A percentile compares a stretch with the other conserved stretches of the same genome.
These are phyloP conservation scores for Lamellibrachia luymesi DNA, from an alignment of 1,140 invertebrate species.

Conservation along the genomic window DNA sequence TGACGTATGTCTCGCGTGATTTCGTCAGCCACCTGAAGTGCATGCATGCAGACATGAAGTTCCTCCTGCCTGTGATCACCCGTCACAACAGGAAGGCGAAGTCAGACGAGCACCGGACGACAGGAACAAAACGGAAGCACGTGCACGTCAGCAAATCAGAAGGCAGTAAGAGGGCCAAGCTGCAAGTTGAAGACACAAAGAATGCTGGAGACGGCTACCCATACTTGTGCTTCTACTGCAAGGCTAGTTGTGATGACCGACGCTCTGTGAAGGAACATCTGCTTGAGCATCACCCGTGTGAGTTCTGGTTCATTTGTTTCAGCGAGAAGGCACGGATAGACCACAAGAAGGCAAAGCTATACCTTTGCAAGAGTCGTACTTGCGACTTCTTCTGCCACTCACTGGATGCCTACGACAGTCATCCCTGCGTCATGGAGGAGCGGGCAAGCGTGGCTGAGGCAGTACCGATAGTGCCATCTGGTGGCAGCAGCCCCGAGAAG, in stretches of 20 bases:
- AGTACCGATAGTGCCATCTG: neutral
- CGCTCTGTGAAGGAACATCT: neutral
- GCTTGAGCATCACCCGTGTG: neutral
- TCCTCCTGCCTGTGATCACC: neutral
- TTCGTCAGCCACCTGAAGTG: conserved; percentile 13
- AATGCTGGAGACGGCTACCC: neutral
- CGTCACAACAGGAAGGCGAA: neutral
- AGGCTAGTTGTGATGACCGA: neutral
- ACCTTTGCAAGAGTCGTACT: neutral
- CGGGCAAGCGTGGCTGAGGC: neutral
- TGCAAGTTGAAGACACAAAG: neutral
- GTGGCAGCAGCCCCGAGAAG: conserved; percentile 15
- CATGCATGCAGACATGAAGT: conserved; percentile 10
- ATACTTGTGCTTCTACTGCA: neutral
- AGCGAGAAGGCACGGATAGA: neutral
- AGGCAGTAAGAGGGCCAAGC: neutral
- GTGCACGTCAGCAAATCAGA: neutral
- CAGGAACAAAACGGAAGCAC: neutral
- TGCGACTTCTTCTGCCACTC: neutral
- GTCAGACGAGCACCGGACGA: neutral
- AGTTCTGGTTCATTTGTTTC: neutral
- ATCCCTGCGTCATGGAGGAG: neutral
- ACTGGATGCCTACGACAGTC: neutral
- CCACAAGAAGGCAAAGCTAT: neutral
- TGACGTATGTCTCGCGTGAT: neutral